Evolutionary conservation across 2,113 vertebrate genomes (phyloP).

Genomic region (Apteryx mantelli): DNA sequence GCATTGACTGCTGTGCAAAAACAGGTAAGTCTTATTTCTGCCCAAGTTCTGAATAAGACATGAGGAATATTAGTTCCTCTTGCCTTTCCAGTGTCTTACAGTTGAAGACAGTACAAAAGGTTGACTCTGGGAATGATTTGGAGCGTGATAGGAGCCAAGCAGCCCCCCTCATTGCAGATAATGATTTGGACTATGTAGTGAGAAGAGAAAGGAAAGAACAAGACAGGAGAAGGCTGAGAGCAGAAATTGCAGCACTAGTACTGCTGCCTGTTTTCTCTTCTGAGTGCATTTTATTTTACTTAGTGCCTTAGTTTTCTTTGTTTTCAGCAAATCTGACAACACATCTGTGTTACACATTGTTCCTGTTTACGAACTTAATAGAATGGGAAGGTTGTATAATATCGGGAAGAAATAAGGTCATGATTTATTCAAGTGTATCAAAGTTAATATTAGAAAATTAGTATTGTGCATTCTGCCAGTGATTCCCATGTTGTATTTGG

Average conservation of each 20-base stretch:
- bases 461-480: not conserved
- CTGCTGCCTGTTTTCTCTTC: not conserved
- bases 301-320: not conserved
- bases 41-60: not conserved
- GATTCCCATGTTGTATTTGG: not conserved
- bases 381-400: not conserved
- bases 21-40: rapidly evolving
- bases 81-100: not conserved
- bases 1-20: not conserved
- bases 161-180: not conserved
- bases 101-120: not conserved
- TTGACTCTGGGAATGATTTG: not conserved
- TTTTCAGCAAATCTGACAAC: not conserved
- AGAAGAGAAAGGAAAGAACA: not conserved
- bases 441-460: not conserved
- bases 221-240: not conserved
- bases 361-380: not conserved
- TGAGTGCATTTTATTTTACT: not conserved
- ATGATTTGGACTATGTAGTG: not conserved
- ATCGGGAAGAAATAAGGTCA: not conserved
- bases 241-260: not conserved
- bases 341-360: not conserved
- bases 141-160: not conserved
- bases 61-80: not conserved
- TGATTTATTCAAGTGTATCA: not conserved